Conservation (phyloP, 2,888 invertebrate genomes). For the Dorcus hopei region DNA sequence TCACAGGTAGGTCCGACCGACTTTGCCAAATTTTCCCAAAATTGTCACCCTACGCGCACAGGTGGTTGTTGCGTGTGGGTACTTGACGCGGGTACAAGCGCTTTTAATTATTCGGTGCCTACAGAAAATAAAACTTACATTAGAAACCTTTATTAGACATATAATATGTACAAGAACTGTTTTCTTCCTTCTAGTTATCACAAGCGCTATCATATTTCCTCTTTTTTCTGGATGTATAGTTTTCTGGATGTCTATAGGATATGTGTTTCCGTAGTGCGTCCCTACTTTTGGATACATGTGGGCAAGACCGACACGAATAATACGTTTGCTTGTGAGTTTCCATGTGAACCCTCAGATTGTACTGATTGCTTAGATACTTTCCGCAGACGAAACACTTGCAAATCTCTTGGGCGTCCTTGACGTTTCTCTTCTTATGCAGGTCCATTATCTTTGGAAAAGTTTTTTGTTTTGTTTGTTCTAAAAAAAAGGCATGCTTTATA, state of each 20-base stretch:
- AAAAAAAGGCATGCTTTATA: background rate
- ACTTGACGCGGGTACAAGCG: too few species aligned
- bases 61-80: too few species aligned
- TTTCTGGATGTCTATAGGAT: conserved; percentile 76
- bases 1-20: too few species aligned
- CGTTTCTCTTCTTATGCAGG: conserved; percentile 13
- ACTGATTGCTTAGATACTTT: conserved; percentile 86
- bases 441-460: background rate
- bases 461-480: background rate
- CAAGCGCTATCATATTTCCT: conserved; percentile 30
- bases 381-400: conserved; percentile 77
- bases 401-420: conserved; percentile 39
- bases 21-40: too few species aligned
- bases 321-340: conserved; percentile 87
- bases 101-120: too few species aligned
- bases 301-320: conserved; percentile 83
- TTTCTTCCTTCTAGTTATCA: too few species aligned
- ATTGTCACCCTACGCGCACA: too few species aligned
- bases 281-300: conserved; percentile 81
- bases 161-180: too few species aligned
- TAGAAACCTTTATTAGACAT: too few species aligned
- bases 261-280: conserved; percentile 87
- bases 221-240: conserved; percentile 49
- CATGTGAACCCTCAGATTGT: conserved; percentile 85
- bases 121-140: too few species aligned